Percentiles rank a stretch among this genome's conserved stretches.
Conservation (phyloP, 2,797 vertebrate species). For the Pantherophis vulpinus region DNA sequence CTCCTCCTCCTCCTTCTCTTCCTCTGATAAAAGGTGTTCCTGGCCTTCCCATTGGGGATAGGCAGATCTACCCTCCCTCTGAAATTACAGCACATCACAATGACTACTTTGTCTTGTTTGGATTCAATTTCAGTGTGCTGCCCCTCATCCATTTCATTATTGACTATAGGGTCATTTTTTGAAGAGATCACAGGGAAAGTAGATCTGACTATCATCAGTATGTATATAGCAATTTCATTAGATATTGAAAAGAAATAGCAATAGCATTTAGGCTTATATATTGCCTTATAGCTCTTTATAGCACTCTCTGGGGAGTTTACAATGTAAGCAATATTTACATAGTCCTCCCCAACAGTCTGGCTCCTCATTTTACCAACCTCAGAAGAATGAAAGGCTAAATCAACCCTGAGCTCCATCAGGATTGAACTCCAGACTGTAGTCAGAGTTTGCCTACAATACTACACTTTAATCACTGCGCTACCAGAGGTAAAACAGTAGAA, state of each 20-base stretch:
- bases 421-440: too few relatives aligned
- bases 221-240: not conserved
- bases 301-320: too few relatives aligned
- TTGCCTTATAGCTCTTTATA: too few relatives aligned
- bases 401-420: too few relatives aligned
- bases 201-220: not conserved
- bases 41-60: not conserved
- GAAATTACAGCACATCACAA: not conserved
- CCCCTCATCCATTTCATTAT: not conserved
- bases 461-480: too few relatives aligned
- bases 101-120: not conserved
- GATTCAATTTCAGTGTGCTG: not conserved
- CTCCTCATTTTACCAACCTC: too few relatives aligned
- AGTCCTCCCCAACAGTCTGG: too few relatives aligned
- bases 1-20: too few relatives aligned
- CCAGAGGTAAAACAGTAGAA: not conserved
- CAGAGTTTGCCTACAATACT: too few relatives aligned
- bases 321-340: too few relatives aligned
- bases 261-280: too few relatives aligned
- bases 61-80: not conserved
- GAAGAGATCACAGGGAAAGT: not conserved
- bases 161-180: not conserved
- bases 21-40: not conserved
- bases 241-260: not conserved
- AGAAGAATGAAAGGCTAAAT: too few relatives aligned